These are phyloP conservation scores for Archaeoteleia sp. DNA, from an alignment of 2,888 invertebrate genomes.

Conservation along the genomic window DNA sequence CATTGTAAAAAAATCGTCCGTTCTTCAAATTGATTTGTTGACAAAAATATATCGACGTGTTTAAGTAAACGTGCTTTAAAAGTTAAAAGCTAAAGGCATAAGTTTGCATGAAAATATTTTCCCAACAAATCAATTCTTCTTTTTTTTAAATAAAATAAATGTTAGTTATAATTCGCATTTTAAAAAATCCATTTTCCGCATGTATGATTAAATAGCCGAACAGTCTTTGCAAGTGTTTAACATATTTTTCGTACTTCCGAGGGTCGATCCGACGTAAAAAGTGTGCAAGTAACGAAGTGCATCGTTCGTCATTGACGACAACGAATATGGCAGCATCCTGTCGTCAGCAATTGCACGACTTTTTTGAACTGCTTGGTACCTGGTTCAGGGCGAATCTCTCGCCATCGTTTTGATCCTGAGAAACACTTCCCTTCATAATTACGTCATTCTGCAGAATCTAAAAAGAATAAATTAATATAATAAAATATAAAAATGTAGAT, in stretches of 20 bases:
- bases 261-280: background rate
- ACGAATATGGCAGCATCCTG: conserved; percentile 5
- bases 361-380: conserved; percentile 75
- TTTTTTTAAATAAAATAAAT: conserved; percentile 9
- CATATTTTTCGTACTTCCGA: conserved; percentile 1
- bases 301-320: background rate
- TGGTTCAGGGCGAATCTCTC: conserved; percentile 82
- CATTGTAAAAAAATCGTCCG: too few relatives aligned
- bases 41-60: too few relatives aligned
- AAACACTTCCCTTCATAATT: conserved; percentile 82
- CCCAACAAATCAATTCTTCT: too few relatives aligned
- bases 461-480: conserved; percentile 2
- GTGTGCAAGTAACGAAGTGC: conserved; percentile 12
- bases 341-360: conserved; percentile 80
- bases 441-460: conserved; percentile 88
- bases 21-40: too few relatives aligned
- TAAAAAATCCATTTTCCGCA: conserved; percentile 1
- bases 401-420: conserved; percentile 78
- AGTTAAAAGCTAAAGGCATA: too few relatives aligned
- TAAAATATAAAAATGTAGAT: too few relatives aligned
- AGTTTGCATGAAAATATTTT: too few relatives aligned
- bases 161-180: too few relatives aligned
- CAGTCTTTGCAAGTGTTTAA: background rate
- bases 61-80: too few relatives aligned
- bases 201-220: background rate